These are phyloP conservation scores for Podarcis lilfordi DNA, from an alignment of 2,797 vertebrate genomes.

Conservation along the genomic window DNA sequence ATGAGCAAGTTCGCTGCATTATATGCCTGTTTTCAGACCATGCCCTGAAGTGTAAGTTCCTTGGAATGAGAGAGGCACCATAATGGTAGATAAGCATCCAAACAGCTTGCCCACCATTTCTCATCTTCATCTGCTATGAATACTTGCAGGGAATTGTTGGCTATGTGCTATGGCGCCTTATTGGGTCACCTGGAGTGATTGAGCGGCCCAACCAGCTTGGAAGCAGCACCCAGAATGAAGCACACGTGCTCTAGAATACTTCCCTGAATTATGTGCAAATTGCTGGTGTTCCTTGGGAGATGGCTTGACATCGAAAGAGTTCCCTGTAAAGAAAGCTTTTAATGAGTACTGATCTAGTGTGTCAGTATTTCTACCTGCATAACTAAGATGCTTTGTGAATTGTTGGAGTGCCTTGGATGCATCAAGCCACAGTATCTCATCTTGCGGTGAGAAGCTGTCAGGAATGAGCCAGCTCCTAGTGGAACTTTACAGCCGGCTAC, in stretches of 20 bases:
- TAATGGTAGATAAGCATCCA: background rate
- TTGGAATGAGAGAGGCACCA: background rate
- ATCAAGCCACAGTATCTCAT: background rate
- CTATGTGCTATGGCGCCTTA: no score
- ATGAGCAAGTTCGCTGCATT: background rate
- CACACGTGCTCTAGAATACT: background rate
- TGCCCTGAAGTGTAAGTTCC: background rate
- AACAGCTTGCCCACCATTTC: background rate
- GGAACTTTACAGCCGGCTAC: no score
- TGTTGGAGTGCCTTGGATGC: background rate
- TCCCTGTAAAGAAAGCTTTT: background rate
- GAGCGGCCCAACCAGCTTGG: background rate
- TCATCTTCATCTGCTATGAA: background rate
- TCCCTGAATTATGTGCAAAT: no score
- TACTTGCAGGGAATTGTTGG: background rate
- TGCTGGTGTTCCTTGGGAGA: background rate
- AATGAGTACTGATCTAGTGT: background rate
- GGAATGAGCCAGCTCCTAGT: no score
- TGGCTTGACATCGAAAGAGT: background rate
- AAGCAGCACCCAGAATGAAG: background rate
- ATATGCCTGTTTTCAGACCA: background rate
- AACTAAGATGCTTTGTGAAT: background rate
- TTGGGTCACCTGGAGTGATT: background rate
- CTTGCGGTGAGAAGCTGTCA: background rate
- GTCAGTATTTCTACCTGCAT: background rate